Percentiles rank a stretch among this genome's conserved stretches.
These are phyloP conservation scores for Trachops cirrhosus DNA, from an alignment of 2,797 vertebrate species.

Conservation along the genomic window DNA sequence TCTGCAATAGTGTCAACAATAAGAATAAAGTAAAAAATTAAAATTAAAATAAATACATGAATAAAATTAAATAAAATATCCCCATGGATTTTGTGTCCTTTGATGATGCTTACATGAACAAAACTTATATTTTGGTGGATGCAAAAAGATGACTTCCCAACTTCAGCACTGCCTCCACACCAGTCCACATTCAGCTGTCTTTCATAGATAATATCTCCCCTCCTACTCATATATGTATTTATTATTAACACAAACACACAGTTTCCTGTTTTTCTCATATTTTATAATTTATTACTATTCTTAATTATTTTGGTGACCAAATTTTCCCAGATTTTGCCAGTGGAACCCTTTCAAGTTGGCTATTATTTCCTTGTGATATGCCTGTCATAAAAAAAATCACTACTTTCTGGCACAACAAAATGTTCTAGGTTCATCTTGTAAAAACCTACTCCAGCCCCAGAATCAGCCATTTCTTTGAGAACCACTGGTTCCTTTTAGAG, in stretches of 20 bases:
- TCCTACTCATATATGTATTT: not conserved
- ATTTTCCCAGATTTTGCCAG: not conserved
- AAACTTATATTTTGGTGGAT: not conserved
- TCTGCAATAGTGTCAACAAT: too few relatives aligned
- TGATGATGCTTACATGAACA: not conserved
- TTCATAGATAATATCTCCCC: not conserved
- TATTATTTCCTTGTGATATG: not conserved
- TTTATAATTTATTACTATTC: not conserved
- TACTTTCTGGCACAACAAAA: not conserved
- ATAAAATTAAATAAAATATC: too few relatives aligned
- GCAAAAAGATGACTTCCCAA: not conserved
- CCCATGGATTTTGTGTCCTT: not conserved
- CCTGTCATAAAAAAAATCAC: not conserved
- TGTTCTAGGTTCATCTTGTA: not conserved
- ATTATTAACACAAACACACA: not conserved
- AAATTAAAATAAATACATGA: too few relatives aligned
- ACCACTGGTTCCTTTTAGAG: not conserved
- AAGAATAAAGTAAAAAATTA: too few relatives aligned
- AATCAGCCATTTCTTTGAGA: not conserved
- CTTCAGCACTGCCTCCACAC: not conserved
- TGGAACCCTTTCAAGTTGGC: not conserved
- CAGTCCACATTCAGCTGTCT: not conserved
- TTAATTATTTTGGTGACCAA: not conserved
- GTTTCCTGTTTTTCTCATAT: not conserved
- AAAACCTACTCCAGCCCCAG: not conserved